A percentile compares a stretch with the other conserved stretches of the same genome.
Conservation (phyloP, 2,888 invertebrate genomes). For the Clusia tigrina region DNA sequence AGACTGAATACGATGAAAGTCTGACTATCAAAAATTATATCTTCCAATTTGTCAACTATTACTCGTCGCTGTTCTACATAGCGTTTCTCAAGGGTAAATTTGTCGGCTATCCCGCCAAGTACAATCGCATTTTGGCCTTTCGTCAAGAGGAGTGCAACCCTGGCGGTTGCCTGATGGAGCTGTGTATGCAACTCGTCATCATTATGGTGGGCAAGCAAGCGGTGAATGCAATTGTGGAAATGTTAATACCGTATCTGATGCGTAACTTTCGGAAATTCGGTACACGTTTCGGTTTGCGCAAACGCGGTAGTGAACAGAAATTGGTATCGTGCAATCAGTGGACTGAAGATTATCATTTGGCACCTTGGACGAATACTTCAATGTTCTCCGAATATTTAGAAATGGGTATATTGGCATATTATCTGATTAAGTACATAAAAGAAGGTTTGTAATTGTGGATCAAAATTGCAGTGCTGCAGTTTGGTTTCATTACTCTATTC, state of each 20-base stretch:
- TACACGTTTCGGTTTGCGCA: constrained; percentile 66
- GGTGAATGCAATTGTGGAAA: constrained; percentile 79
- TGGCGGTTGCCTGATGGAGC: constrained; percentile 85
- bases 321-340: constrained; percentile 72
- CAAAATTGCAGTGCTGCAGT: constrained; percentile 79
- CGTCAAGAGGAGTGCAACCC: constrained; percentile 83
- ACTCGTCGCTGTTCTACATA: constrained; percentile 87
- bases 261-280: constrained; percentile 65
- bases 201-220: constrained; percentile 90
- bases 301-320: constrained; percentile 57
- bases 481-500: constrained; percentile 86
- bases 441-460: not conserved
- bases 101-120: constrained; percentile 79
- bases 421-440: not conserved
- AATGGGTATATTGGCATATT: constrained; percentile 72
- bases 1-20: constrained; percentile 87
- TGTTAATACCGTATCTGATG: constrained; percentile 72
- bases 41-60: constrained; percentile 90
- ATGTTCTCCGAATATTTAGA: constrained; percentile 85
- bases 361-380: constrained; percentile 71
- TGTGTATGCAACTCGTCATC: constrained; percentile 84
- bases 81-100: constrained; percentile 81
- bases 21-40: constrained; percentile 86
- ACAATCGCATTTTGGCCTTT: constrained; percentile 75
- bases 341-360: constrained; percentile 77